Base-by-base conservation (phyloP, 2,888 invertebrate species). In the Drosophila longiperda region DNA sequence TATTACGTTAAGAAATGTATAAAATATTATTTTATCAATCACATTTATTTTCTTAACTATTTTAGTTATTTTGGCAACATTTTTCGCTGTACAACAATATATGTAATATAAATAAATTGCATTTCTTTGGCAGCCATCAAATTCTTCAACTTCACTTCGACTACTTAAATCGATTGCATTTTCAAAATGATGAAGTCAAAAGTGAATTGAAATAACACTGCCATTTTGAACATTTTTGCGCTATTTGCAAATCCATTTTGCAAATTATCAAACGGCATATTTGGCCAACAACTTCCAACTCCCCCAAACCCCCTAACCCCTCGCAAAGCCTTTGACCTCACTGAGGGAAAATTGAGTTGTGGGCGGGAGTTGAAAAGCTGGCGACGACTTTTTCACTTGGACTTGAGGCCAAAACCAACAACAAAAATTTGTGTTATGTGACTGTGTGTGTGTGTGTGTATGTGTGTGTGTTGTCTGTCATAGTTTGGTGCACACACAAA, bases 191-290 rank as follows among this genome's bases (percentile, higher is more conserved):
- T 11, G 11, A 38, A 32, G 32, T 12, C 6, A 26, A 53, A 58
- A 26, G 29, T 23, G 32, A 32, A 42, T 20, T 40, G 29, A 20
- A 34, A 40, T 40, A 33, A 34, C 15, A 3, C 7, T 9, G 36
- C 33, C 45, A 20, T 23, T 34, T 26, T n/a, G 26, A n/a, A 12
- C 12, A 53, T 29, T 63, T 59, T 40, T 20, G 40, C 33, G 40
- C 54, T 40, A 38, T 66, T 63, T 66, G 60, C 68, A 66, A 72
- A 69, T 80, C 72, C 77, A 78, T 80, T 78, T 78, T 54, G 42
- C 58, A 78, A 78, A 78, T 78, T 78, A 78, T 78, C 77, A 76
- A 66, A 72, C 72, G 68, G 54, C 65, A 59, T 68, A 54, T 64
- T 80, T 66, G 62, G 45, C 54, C 66, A 45, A 45, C 23, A 45